These are phyloP conservation scores for Microcebus jonahi DNA, from an alignment of 2,113 vertebrate genomes.

Conservation along the genomic window DNA sequence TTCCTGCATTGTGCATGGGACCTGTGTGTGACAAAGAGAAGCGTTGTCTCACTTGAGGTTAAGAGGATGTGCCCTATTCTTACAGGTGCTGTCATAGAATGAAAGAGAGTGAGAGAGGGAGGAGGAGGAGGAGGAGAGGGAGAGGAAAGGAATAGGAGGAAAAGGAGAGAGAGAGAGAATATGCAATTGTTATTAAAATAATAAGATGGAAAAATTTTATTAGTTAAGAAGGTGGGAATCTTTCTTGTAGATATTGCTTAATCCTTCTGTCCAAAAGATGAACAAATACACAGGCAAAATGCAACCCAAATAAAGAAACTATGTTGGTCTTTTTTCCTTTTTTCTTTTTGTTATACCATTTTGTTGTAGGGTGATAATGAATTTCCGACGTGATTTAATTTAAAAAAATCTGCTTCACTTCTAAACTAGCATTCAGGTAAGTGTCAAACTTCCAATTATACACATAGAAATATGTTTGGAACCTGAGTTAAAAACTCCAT, in stretches of 20 bases:
- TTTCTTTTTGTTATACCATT: neutral
- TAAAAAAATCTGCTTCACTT: constrained; percentile 56
- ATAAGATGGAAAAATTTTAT: no score
- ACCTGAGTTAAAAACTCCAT: constrained; percentile 29
- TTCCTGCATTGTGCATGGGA: neutral
- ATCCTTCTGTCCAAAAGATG: neutral
- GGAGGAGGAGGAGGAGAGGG: no score
- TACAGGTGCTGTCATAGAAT: neutral
- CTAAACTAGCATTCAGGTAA: constrained; percentile 65
- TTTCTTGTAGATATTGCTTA: neutral
- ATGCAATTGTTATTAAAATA: neutral
- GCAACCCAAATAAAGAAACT: neutral
- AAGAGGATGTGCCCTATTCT: neutral
- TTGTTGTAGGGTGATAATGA: constrained; percentile 46
- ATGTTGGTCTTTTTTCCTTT: neutral
- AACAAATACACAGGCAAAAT: neutral
- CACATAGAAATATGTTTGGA: constrained; percentile 41
- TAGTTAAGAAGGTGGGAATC: neutral
- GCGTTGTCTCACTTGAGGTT: neutral
- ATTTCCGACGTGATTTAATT: constrained; percentile 63
- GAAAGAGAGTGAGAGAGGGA: neutral
- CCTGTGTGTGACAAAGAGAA: neutral
- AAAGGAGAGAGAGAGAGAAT: neutral
- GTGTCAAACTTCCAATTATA: constrained; percentile 69
- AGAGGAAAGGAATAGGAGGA: no score